These are phyloP conservation scores for Synchiropus splendidus DNA, from an alignment of 2,113 vertebrate genomes.

Conservation along the genomic window DNA sequence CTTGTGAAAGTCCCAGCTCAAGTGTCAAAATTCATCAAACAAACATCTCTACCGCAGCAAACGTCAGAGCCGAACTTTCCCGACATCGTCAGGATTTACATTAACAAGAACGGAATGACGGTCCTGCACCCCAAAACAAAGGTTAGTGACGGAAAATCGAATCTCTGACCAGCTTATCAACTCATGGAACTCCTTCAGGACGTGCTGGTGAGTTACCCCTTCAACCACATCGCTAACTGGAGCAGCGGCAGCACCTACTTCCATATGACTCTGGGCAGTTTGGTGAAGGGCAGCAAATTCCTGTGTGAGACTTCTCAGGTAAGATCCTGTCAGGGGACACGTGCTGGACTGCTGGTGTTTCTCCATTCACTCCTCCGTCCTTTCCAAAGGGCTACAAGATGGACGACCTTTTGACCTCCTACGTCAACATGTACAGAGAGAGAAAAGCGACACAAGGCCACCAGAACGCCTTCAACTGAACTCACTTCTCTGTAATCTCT, in stretches of 20 bases:
- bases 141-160: slow-evolving; percentile 50
- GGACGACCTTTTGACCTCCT: slow-evolving; percentile 92
- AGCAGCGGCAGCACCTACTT: slow-evolving; percentile 96
- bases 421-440: slow-evolving; percentile 70
- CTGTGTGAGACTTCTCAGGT: slow-evolving; percentile 96
- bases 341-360: background rate
- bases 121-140: slow-evolving; percentile 91
- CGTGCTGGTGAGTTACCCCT: slow-evolving; percentile 75
- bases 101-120: slow-evolving; percentile 85
- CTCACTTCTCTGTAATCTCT: background rate
- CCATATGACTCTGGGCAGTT: slow-evolving; percentile 85
- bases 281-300: slow-evolving; percentile 81
- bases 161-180: background rate
- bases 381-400: slow-evolving; percentile 93
- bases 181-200: slow-evolving; percentile 64
- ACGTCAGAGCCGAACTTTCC: slow-evolving; percentile 82
- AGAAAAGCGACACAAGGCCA: slow-evolving; percentile 58
- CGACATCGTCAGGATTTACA: slow-evolving; percentile 84
- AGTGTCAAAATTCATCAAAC: background rate
- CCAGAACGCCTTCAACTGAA: slow-evolving; percentile 43
- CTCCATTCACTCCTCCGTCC: slow-evolving; percentile 2
- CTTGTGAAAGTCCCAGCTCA: background rate
- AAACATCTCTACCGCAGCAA: slow-evolving; percentile 69
- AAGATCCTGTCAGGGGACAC: slow-evolving; percentile 33
- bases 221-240: slow-evolving; percentile 91